Evolutionary conservation across 2,888 invertebrate species (phyloP).

Genomic region (Melipona bicolor): DNA sequence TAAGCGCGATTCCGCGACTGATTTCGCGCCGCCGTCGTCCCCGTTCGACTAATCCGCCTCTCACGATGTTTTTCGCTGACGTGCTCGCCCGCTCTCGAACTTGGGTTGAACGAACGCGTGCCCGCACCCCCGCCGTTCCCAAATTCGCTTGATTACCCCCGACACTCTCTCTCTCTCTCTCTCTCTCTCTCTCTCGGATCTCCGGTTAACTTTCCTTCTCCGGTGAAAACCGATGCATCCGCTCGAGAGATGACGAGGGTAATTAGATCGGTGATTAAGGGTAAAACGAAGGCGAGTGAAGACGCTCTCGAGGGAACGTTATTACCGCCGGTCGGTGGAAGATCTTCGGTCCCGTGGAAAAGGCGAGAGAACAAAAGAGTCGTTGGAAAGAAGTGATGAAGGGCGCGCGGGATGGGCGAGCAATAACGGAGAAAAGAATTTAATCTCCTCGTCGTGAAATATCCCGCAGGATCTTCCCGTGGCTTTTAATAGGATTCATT

Average conservation of each 20-base stretch:
- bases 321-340: neutral
- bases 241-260: neutral
- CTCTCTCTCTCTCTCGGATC: constrained; percentile 9
- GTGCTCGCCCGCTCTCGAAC: constrained; percentile 8
- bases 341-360: neutral
- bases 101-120: constrained; percentile 31
- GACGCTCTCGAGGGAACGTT: constrained; percentile 26
- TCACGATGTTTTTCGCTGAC: constrained; percentile 53
- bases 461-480: constrained; percentile 18
- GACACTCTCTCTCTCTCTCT: constrained; percentile 6
- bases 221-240: constrained; percentile 39
- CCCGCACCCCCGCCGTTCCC: neutral
- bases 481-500: constrained; percentile 32
- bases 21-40: constrained; percentile 62
- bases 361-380: neutral
- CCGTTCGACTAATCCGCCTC: constrained; percentile 53
- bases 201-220: constrained; percentile 46
- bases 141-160: constrained; percentile 56
- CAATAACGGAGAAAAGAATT: constrained; percentile 34
- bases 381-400: neutral
- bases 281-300: constrained; percentile 31
- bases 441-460: constrained; percentile 34
- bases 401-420: neutral
- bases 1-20: constrained; percentile 79
- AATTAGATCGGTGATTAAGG: constrained; percentile 64